Evolutionary conservation across 2,888 invertebrate species (phyloP).

Genomic region (Andrena bucephala): DNA sequence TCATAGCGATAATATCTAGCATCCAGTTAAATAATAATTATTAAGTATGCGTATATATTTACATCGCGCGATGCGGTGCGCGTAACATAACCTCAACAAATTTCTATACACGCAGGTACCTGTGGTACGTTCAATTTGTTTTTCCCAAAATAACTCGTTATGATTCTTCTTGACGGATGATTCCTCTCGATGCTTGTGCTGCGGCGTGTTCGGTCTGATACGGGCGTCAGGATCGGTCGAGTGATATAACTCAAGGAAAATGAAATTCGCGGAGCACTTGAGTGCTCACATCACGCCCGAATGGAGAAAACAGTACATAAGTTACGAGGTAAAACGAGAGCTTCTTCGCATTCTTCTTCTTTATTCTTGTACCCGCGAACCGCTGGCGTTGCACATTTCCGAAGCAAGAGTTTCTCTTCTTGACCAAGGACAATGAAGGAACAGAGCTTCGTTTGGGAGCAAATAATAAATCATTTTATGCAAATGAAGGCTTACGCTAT

Average conservation of each 20-base stretch:
- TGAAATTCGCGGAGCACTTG: constrained; percentile 97
- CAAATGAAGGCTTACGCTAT: too few species aligned
- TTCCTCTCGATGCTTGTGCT: background rate
- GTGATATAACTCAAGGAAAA: constrained; percentile 81
- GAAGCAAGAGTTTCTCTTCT: background rate
- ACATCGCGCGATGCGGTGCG: background rate
- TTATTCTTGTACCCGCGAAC: background rate
- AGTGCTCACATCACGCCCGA: constrained; percentile 96
- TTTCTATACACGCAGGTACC: constrained; percentile 23
- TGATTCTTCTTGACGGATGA: constrained; percentile 28
- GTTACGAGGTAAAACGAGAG: constrained; percentile 88
- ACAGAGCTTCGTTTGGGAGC: too few species aligned
- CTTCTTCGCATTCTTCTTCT: background rate
- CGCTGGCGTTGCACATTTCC: background rate
- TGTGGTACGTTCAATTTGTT: constrained; percentile 8
- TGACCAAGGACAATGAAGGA: too few species aligned
- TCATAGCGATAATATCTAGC: background rate
- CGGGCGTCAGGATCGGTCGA: background rate
- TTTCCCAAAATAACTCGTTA: constrained; percentile 51
- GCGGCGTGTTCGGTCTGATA: constrained; percentile 19
- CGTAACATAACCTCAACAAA: constrained; percentile 42
- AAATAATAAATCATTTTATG: too few species aligned
- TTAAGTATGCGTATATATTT: constrained; percentile 4
- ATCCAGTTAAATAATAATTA: background rate
- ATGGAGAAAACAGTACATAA: constrained; percentile 95